Evolutionary conservation across 2,113 vertebrate genomes (phyloP).

Genomic region (Otus sunia): DNA sequence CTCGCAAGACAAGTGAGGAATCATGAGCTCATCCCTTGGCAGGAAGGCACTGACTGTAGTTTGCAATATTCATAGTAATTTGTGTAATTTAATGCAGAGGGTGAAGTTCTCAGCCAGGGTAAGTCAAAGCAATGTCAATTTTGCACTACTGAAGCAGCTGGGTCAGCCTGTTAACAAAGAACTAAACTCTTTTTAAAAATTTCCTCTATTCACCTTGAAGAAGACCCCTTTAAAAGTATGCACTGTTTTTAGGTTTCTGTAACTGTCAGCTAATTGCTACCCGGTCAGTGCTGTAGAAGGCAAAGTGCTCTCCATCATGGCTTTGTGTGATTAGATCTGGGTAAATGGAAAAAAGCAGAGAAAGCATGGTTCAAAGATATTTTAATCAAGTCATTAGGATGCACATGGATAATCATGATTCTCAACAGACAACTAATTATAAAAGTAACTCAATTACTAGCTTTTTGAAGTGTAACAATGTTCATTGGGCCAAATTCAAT

Average conservation of each 20-base stretch:
- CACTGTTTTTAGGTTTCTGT: not conserved
- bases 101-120: constrained; percentile 30
- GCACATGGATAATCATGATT: not conserved
- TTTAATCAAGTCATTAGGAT: not conserved
- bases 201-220: not conserved
- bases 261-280: not conserved
- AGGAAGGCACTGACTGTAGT: constrained; percentile 19
- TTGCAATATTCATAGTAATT: constrained; percentile 46
- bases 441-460: not conserved
- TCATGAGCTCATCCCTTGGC: constrained; percentile 63
- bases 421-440: not conserved
- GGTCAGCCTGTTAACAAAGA: not conserved
- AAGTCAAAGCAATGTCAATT: constrained; percentile 40
- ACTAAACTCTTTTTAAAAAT: not conserved
- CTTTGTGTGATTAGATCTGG: not conserved
- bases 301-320: not conserved
- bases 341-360: not conserved
- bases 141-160: not conserved
- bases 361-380: not conserved
- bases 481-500: not conserved
- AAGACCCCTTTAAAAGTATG: not conserved
- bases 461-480: not conserved
- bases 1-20: constrained; percentile 17
- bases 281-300: not conserved
- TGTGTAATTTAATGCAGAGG: constrained; percentile 56